Conservation (phyloP, 92 coral and sea anemone genomes). For the Epizoanthus illoricatus region DNA sequence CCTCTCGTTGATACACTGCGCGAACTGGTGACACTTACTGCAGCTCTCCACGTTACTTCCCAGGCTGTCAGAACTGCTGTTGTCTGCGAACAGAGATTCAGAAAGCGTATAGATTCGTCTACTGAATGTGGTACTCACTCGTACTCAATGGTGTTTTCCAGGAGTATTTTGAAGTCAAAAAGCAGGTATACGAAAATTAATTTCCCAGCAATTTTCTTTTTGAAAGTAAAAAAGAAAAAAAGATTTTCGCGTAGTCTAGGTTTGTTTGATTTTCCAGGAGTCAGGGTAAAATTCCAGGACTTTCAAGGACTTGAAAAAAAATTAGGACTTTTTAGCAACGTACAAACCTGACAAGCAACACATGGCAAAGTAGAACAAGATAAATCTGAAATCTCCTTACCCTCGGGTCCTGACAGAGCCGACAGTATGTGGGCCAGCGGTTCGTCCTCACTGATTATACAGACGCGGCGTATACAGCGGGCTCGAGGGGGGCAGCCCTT, state of each 20-base stretch:
- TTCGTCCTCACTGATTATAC: constrained; percentile 80
- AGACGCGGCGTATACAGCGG: constrained; percentile 77
- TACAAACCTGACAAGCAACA: neutral
- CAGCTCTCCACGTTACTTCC: constrained; percentile 58
- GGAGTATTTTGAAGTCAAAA: no score
- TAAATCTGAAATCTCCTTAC: constrained; percentile 40
- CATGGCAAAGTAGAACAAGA: neutral
- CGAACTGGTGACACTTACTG: constrained; percentile 77
- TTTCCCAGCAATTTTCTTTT: no score
- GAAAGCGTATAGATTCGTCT: neutral
- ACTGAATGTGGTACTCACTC: no score
- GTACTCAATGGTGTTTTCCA: no score
- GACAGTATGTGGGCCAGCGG: constrained; percentile 89
- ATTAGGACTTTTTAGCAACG: neutral
- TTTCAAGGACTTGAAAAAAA: neutral
- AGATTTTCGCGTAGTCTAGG: no score
- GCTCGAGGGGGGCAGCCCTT: constrained; percentile 84
- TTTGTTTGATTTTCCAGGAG: neutral
- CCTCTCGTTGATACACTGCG: constrained; percentile 69
- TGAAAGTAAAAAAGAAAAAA: no score
- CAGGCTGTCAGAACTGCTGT: constrained; percentile 14
- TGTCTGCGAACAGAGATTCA: constrained; percentile 34
- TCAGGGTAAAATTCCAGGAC: neutral
- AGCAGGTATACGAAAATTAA: no score
- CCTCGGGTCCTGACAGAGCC: constrained; percentile 77